Evolutionary conservation across 2,797 vertebrate genomes (phyloP), one percentile per base, ranked within the genome.

Genomic region (Stomatorhinus walkeri): DNA sequence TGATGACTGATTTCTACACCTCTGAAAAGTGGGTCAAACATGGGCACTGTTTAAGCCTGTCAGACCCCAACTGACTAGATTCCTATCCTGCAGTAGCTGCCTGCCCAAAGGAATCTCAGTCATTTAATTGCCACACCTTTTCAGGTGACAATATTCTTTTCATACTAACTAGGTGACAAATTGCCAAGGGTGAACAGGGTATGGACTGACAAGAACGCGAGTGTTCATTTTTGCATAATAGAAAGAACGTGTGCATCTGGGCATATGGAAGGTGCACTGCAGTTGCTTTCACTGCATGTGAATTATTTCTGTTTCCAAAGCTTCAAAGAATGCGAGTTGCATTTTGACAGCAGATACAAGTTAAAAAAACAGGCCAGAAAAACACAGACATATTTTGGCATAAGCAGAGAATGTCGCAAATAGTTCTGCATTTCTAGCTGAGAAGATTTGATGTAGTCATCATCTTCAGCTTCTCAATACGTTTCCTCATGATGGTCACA

Each of bases 1-100:
- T 94, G 92, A 93, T 91, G 93, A 92, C 92, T 93, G 92, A 93
- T 95, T 94, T 94, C 93, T 94, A 92, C 90, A 93, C 95, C 95
- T 96, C 96, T 96, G 96, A 96, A 96, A 95, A 96, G 96, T 96
- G 96, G 95, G 94, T 96, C 94, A 96, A 96, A 96, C 96, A 96
- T 96, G 95, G 95, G 92, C 93, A 90, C 95, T 94, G 94, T 93
- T 95, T 95, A 94, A 91, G 91, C 93, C 94, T 95, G 95, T 96
- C 96, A 95, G 91, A 92, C 92, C 89, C 92, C 93, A 95, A 95
- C 95, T 93, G 91, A 93, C 92, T 88, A 86, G 90, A 90, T 91
- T 88, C 89, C 89, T 89, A 48, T 91, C 89, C 92, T 89, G 88
- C 90, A 88, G 89, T 93, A 89, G 91, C 90, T 76, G 88, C 91